These are phyloP conservation scores for Columba livia DNA, from an alignment of 2,113 vertebrate genomes.

Conservation along the genomic window DNA sequence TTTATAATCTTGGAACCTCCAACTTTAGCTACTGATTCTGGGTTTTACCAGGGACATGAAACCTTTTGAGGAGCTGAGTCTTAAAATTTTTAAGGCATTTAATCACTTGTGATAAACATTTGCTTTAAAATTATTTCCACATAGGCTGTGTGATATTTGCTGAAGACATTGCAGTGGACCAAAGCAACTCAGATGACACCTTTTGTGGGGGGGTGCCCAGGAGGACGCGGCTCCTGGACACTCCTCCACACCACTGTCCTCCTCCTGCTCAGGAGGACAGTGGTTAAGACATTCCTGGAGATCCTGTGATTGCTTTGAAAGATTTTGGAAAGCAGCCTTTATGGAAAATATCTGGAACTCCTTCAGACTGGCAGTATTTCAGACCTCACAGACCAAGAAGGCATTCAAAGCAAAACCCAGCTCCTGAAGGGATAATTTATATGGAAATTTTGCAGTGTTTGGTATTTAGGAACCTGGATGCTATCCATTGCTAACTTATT, in stretches of 20 bases:
- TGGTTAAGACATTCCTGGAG: slow-evolving; percentile 53
- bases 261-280: slow-evolving; percentile 1
- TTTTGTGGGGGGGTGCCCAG: neutral
- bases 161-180: neutral
- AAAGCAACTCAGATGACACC: neutral
- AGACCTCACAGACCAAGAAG: slow-evolving; percentile 77
- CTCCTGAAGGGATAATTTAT: slow-evolving; percentile 80
- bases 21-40: neutral
- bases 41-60: neutral
- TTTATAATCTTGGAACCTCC: neutral
- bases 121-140: neutral
- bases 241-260: neutral
- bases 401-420: slow-evolving; percentile 72
- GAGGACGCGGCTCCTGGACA: neutral
- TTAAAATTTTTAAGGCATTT: neutral
- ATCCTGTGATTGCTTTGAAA: slow-evolving; percentile 64
- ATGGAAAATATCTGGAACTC: slow-evolving; percentile 75
- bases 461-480: slow-evolving; percentile 71
- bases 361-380: slow-evolving; percentile 76
- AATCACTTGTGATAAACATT: neutral
- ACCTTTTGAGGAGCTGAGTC: neutral
- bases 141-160: neutral
- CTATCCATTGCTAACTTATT: slow-evolving; percentile 62
- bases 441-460: slow-evolving; percentile 75
- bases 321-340: slow-evolving; percentile 68